Base-by-base conservation (phyloP, 1,140 invertebrate genomes). In the Hestina assimilis region DNA sequence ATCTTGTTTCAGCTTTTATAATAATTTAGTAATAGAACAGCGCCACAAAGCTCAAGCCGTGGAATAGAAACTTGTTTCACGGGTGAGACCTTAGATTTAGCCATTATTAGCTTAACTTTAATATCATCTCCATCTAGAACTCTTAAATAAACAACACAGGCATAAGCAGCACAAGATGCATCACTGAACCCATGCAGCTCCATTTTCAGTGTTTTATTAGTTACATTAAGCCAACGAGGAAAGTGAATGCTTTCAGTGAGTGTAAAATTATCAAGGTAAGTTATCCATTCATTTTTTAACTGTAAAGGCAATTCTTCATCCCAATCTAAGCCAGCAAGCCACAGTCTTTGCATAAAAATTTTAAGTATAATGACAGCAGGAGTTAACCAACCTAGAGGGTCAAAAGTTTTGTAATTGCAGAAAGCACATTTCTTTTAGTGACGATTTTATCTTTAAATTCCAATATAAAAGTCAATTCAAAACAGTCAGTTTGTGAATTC, bases 21-120 rank as follows among this genome's bases (percentile, higher is more conserved):
- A 5, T 4, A 72, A 6, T 26, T 61, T 51, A 4, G 66, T n/a
- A n/a, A 2, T 77, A 40, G n/a, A 84, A 28, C 1, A 70, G 31
- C 8, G 78, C 70, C 3, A 4, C 23, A 3, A 23, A 23, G 23
- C 23, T 4, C 7, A 23, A 23, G 7, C 23, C 3, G 7, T 23
- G 3, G 11, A n/a, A n/a, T n/a, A n/a, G n/a, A n/a, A n/a, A n/a
- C n/a, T n/a, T n/a, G n/a, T n/a, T n/a, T n/a, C n/a, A n/a, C n/a
- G n/a, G n/a, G n/a, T n/a, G n/a, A n/a, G n/a, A n/a, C n/a, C n/a
- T n/a, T n/a, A n/a, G n/a, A n/a, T n/a, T n/a, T n/a, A n/a, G n/a
- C n/a, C n/a, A n/a, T n/a, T n/a, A n/a, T n/a, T n/a, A n/a, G n/a
- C n/a, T n/a, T n/a, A n/a, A n/a, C n/a, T n/a, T n/a, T n/a, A n/a